Conservation (phyloP, 1,140 invertebrate species). For the Drosophila ercepeae region DNA sequence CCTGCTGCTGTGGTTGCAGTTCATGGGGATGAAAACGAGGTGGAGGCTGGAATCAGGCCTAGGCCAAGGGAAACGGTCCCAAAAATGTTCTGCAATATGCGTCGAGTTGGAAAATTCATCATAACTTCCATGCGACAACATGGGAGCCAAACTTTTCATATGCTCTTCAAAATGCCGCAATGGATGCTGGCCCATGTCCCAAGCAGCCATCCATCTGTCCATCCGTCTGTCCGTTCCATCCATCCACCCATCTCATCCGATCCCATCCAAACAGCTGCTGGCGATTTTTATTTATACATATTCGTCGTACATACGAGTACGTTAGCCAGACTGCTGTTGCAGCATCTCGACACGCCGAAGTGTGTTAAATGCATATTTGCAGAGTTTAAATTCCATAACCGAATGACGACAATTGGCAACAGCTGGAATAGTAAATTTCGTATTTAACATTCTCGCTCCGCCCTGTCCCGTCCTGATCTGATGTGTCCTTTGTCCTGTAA, state of each 20-base stretch:
- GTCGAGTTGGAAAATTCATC: conserved; percentile 78
- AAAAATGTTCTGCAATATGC: conserved; percentile 81
- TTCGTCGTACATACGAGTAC: conserved; percentile 7
- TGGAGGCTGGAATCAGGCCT: conserved; percentile 21
- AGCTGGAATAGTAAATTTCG: conserved; percentile 45
- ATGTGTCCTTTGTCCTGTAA: conserved; percentile 15
- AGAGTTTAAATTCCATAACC: conserved; percentile 59
- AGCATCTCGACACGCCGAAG: conserved; percentile 49
- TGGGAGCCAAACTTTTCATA: conserved; percentile 73
- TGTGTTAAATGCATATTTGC: conserved; percentile 69
- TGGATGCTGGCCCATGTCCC: conserved; percentile 24
- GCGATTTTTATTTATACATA: conserved; percentile 62
- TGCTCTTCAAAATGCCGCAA: conserved; percentile 58
- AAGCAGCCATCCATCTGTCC: conserved; percentile 15
- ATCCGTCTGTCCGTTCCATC: conserved; percentile 4
- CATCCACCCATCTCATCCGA: conserved; percentile 1
- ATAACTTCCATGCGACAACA: conserved; percentile 79
- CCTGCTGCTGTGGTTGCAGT: conserved; percentile 71
- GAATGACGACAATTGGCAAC: conserved; percentile 57
- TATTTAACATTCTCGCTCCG: conserved; percentile 31
- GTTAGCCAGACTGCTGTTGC: conserved; percentile 19
- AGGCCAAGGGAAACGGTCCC: conserved; percentile 53
- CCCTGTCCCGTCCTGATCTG: background rate
- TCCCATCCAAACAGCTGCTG: conserved; percentile 36
- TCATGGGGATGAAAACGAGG: conserved; percentile 39